Conservation (phyloP, 2,797 vertebrate species). For the Helarctos malayanus region DNA sequence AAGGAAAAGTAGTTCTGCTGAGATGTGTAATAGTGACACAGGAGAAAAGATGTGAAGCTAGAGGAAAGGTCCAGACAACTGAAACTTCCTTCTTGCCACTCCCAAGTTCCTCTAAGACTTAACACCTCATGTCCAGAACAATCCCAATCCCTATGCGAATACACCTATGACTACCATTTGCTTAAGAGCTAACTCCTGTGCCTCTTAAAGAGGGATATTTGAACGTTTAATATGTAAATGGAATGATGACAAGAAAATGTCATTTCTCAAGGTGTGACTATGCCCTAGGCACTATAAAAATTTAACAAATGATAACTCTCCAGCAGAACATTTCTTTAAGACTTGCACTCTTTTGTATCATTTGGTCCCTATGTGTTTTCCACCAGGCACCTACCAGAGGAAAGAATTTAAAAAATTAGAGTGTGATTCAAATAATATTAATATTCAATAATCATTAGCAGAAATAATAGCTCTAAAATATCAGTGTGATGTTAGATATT, state of each 20-base stretch:
- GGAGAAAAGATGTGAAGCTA: not conserved
- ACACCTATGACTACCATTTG: not conserved
- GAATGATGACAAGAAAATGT: not conserved
- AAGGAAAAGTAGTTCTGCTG: not conserved
- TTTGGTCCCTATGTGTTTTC: not conserved
- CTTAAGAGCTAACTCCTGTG: not conserved
- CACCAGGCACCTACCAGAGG: not conserved
- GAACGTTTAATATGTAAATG: not conserved
- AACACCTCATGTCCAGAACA: not conserved
- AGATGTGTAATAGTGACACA: not conserved
- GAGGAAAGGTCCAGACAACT: not conserved
- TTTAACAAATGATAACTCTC: not conserved
- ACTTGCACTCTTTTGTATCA: not conserved
- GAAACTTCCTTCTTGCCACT: not conserved
- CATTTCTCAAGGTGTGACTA: not conserved
- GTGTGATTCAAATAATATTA: slow-evolving; percentile 19
- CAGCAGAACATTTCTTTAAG: not conserved
- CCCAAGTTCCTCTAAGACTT: not conserved
- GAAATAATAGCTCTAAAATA: slow-evolving; percentile 10
- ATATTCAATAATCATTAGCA: not conserved
- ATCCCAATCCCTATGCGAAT: not conserved
- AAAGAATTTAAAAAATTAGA: slow-evolving; percentile 35
- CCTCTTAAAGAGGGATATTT: not conserved
- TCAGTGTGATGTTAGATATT: not conserved
- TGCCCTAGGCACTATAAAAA: not conserved